phyloP scores from a whole-genome alignment of 2,797 vertebrate genomes.

The Rhabdophis nuchalis region DNA sequence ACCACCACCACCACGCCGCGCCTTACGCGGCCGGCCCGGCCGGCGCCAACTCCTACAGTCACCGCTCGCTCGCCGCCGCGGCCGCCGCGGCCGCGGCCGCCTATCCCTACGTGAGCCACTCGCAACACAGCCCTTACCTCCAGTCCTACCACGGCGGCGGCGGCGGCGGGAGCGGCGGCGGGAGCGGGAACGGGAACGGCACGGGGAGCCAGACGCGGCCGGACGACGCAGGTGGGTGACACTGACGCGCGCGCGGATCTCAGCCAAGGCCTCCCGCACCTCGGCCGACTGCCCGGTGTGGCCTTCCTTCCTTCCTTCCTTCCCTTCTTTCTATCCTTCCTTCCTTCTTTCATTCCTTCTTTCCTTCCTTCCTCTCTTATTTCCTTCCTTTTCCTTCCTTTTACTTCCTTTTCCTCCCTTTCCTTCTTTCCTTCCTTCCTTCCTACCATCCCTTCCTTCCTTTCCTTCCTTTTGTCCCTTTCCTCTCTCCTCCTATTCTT shows the following conservation, averaged over 20 bases:
- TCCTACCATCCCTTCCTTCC: too few species aligned
- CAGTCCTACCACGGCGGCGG: slow-evolving; percentile 91
- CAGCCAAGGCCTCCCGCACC: neutral
- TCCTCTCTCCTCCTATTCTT: neutral
- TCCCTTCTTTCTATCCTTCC: slow-evolving; percentile 9
- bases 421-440: neutral
- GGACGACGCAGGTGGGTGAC: slow-evolving; percentile 94
- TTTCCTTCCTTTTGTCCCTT: neutral
- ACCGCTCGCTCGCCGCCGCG: slow-evolving; percentile 86
- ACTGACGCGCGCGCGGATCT: slow-evolving; percentile 13
- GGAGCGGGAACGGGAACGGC: slow-evolving; percentile 26
- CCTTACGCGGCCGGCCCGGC: slow-evolving; percentile 80
- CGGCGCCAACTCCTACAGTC: slow-evolving; percentile 81
- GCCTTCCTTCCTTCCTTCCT: neutral
- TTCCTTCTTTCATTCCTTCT: neutral
- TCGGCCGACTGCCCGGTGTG: slow-evolving; percentile 14
- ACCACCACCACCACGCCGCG: slow-evolving; percentile 84
- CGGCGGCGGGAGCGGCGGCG: slow-evolving; percentile 58
- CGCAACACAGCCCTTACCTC: slow-evolving; percentile 98
- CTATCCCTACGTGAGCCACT: slow-evolving; percentile 94
- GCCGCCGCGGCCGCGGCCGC: slow-evolving; percentile 86
- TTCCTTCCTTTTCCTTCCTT: slow-evolving; percentile 6
- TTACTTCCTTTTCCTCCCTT: neutral
- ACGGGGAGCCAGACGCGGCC: slow-evolving; percentile 87
- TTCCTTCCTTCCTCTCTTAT: neutral